Conservation (phyloP, 2,888 invertebrate species). For the Crepidodera aurea region DNA sequence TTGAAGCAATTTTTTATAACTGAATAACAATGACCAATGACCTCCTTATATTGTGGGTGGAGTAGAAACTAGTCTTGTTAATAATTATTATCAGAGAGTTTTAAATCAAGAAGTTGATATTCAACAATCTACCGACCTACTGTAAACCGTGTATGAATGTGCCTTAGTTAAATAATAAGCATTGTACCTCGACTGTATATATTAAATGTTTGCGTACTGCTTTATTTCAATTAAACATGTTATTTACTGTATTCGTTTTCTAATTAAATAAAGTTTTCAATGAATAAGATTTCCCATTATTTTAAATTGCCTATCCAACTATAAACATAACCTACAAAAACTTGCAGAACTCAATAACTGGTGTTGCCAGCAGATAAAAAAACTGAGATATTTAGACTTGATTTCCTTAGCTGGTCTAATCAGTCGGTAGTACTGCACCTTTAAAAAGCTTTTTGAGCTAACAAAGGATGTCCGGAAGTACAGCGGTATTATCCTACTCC, state of each 20-base stretch:
- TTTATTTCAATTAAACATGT: neutral
- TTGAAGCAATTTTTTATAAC: too few relatives aligned
- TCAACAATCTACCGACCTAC: conserved; percentile 6
- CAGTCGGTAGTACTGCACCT: too few relatives aligned
- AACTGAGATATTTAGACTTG: too few relatives aligned
- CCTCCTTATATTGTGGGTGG: conserved; percentile 20
- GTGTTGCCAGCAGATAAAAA: too few relatives aligned
- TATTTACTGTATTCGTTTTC: neutral
- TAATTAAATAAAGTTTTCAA: neutral
- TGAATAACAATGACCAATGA: neutral
- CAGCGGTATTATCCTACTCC: too few relatives aligned
- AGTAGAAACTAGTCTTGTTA: conserved; percentile 22
- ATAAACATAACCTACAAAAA: too few relatives aligned
- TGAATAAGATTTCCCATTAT: neutral
- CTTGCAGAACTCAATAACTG: too few relatives aligned
- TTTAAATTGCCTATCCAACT: too few relatives aligned
- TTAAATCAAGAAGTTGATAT: conserved; percentile 4
- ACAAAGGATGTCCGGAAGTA: too few relatives aligned
- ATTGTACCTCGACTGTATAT: conserved; percentile 17
- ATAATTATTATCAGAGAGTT: conserved; percentile 3
- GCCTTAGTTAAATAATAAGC: neutral
- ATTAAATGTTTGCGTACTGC: neutral
- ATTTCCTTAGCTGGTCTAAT: too few relatives aligned
- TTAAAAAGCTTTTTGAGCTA: too few relatives aligned
- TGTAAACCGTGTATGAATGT: conserved; percentile 10